Conservation (phyloP, 1,140 invertebrate genomes). For the Conopomorpha cramerella region DNA sequence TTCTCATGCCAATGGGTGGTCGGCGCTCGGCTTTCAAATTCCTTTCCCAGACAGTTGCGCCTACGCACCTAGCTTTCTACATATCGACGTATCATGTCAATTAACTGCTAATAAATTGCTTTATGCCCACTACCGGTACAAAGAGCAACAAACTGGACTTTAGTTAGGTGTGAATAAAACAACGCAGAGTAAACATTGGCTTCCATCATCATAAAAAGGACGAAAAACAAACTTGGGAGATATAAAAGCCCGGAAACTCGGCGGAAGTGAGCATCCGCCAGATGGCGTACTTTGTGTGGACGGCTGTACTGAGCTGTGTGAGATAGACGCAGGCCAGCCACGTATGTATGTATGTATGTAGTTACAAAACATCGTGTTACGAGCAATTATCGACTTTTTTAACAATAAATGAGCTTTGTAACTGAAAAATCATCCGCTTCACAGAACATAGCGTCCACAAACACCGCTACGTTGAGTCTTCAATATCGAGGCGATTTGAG, state of each 20-base stretch:
- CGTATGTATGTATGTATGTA: constrained; percentile 1
- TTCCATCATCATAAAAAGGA: constrained; percentile 36
- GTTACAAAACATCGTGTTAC: constrained; percentile 1
- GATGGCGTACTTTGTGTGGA: constrained; percentile 34
- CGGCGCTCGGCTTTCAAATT: constrained; percentile 56
- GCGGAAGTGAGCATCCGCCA: constrained; percentile 53
- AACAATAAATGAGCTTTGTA: too few species aligned
- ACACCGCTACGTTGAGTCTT: too few species aligned
- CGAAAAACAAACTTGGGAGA: constrained; percentile 40
- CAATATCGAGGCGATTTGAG: too few species aligned
- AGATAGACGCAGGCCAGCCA: not conserved
- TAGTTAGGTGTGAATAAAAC: too few species aligned
- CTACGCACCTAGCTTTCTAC: constrained; percentile 47
- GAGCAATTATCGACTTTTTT: too few species aligned
- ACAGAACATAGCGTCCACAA: too few species aligned
- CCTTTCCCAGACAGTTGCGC: constrained; percentile 50
- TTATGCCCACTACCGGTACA: too few species aligned
- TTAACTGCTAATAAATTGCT: constrained; percentile 1
- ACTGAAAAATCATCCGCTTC: too few species aligned
- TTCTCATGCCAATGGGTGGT: constrained; percentile 58
- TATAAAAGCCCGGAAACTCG: constrained; percentile 39
- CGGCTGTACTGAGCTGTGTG: constrained; percentile 1
- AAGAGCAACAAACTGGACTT: too few species aligned
- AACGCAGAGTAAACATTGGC: constrained; percentile 16
- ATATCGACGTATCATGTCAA: constrained; percentile 14